Evolutionary conservation across 1,140 invertebrate species (phyloP).

Genomic region (Papilio machaon): DNA sequence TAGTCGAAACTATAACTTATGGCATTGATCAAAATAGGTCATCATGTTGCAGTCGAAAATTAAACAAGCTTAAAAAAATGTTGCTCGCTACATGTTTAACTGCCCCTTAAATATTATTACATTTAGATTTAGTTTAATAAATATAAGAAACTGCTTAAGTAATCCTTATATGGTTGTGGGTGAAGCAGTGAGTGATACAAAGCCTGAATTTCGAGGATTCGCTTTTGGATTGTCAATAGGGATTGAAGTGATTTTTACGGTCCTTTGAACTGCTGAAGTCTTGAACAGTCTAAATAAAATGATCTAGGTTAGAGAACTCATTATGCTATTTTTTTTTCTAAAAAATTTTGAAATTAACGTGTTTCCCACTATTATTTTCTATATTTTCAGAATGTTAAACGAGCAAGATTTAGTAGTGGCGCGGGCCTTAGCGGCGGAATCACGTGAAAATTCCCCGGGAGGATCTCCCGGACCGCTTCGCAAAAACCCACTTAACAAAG

Average conservation of each 20-base stretch:
- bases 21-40: constrained; percentile 12
- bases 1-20: constrained; percentile 23
- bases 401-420: constrained; percentile 86
- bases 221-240: too few relatives aligned
- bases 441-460: constrained; percentile 78
- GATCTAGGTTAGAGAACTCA: too few relatives aligned
- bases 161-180: neutral
- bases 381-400: constrained; percentile 79
- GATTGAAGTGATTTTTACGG: too few relatives aligned
- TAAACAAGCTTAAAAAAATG: neutral
- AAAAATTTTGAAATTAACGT: neutral
- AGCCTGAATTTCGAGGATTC: neutral
- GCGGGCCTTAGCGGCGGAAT: constrained; percentile 84
- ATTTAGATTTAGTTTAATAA: neutral
- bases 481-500: constrained; percentile 75
- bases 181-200: neutral
- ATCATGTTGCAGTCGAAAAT: neutral
- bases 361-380: neutral
- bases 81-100: neutral
- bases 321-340: too few relatives aligned
- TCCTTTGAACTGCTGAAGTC: too few relatives aligned
- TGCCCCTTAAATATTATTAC: neutral
- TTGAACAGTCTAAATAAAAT: too few relatives aligned
- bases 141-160: neutral
- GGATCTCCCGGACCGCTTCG: constrained; percentile 82